Evolutionary conservation across 2,888 invertebrate genomes (phyloP), one percentile per base, ranked within the genome.

Genomic region (Caenorhabditis uteleia): DNA sequence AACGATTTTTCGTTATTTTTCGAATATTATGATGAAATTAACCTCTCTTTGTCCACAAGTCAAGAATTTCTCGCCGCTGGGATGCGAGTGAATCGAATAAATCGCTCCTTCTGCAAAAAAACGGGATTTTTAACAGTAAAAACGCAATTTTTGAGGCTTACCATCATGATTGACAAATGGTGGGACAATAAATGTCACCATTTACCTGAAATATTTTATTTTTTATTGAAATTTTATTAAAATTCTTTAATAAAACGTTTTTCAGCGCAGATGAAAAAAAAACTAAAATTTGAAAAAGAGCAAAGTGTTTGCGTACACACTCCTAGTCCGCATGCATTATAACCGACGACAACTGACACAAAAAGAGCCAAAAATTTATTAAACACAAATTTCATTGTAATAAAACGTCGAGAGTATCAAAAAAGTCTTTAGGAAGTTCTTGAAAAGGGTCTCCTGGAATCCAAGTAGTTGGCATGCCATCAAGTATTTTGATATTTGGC

Each of bases 41-140:
- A 72, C 72, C 26, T 47, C 54, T 59, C 50, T 68, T 46, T 77
- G 76, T 12, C 80, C 81, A 27, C 69, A 74, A 12, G 81, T 81
- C 16, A 74, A 74, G 7, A 81, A 55, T 51, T 78, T 77, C 10
- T 67, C 47, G 7, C 61, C 75, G 8, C 25, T 60, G 0, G 81
- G 79, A 56, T 80, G 77, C 23, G 73, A 50, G 47, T 81, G 79
- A 4, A 81, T 49, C 1, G 81, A 79, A 34, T 73, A 78, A 18
- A 81, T 78, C 5, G 73, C 60, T 0, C 77, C 78, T 2, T 65
- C 75, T 55, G n/a, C n/a, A n/a, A n/a, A n/a, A n/a, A n/a, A n/a
- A n/a, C n/a, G n/a, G n/a, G n/a, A n/a, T n/a, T n/a, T n/a, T n/a
- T n/a, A n/a, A n/a, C n/a, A n/a, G n/a, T 12, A 6, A 29, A 6